Conservation (phyloP, 2,888 invertebrate species). For the Heterodera filipjevi region DNA sequence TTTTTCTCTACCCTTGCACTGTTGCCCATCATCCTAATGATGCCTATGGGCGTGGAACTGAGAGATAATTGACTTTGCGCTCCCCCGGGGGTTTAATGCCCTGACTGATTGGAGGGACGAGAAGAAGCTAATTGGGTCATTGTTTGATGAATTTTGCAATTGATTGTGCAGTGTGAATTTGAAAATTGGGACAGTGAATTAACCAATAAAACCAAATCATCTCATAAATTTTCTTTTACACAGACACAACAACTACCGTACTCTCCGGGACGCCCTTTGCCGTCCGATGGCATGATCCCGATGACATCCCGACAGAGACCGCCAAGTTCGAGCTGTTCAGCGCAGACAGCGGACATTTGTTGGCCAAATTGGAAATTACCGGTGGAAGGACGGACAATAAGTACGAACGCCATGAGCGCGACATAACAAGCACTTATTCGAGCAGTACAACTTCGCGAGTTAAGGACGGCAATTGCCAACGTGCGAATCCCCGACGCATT, state of each 20-base stretch:
- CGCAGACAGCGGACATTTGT: constrained; percentile 35
- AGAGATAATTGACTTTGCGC: background rate
- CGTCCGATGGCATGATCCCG: constrained; percentile 39
- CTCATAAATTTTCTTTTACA: background rate
- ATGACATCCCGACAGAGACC: constrained; percentile 27
- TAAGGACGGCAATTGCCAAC: background rate
- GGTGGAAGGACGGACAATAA: constrained; percentile 1
- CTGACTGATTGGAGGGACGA: background rate
- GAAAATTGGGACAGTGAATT: constrained; percentile 20
- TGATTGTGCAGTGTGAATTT: constrained; percentile 7
- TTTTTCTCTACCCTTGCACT: background rate
- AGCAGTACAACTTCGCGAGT: background rate
- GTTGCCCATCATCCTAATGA: background rate
- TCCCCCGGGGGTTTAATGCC: background rate
- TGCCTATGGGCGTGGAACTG: background rate
- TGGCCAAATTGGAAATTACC: constrained; percentile 24
- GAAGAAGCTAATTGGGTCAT: constrained; percentile 13
- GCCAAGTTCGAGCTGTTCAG: constrained; percentile 39
- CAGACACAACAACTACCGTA: constrained; percentile 36
- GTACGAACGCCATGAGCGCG: background rate
- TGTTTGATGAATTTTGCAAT: background rate
- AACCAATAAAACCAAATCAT: no score
- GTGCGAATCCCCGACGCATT: constrained; percentile 67
- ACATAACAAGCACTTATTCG: background rate
- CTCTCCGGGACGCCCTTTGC: constrained; percentile 35